Conservation (phyloP, 2,797 vertebrate species). For the Lepus oiostolus region DNA sequence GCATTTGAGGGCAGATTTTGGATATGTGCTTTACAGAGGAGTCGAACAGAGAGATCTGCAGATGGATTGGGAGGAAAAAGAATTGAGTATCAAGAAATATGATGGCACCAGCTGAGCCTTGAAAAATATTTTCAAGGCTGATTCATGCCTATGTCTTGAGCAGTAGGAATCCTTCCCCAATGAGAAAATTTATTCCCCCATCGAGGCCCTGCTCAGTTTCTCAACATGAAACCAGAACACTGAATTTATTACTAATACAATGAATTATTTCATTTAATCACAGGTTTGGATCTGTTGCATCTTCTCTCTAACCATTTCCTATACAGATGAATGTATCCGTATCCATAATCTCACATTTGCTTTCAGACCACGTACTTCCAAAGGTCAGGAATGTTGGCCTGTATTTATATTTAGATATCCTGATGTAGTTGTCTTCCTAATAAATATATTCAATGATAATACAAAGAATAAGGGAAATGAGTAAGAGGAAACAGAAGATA, state of each 20-base stretch:
- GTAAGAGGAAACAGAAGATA: not conserved
- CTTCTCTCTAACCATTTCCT: slow-evolving; percentile 51
- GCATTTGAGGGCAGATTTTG: not conserved
- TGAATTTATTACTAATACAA: slow-evolving; percentile 65
- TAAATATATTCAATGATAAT: not conserved
- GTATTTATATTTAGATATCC: not conserved
- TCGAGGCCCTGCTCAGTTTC: slow-evolving; percentile 38
- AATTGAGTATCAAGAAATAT: not conserved
- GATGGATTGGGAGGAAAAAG: not conserved
- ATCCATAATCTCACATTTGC: slow-evolving; percentile 6
- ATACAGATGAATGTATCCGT: not conserved
- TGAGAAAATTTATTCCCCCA: slow-evolving; percentile 67
- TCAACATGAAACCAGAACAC: slow-evolving; percentile 53
- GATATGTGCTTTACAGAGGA: not conserved
- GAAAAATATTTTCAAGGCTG: slow-evolving; percentile 66
- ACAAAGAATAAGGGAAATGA: slow-evolving; percentile 2
- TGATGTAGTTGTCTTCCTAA: not conserved
- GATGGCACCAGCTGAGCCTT: slow-evolving; percentile 27
- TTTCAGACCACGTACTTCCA: slow-evolving; percentile 9
- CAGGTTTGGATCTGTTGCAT: not conserved
- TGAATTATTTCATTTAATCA: slow-evolving; percentile 76
- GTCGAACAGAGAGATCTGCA: not conserved
- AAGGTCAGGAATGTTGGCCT: not conserved
- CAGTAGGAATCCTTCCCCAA: slow-evolving; percentile 55
- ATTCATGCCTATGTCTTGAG: slow-evolving; percentile 52